phyloP scores from a whole-genome alignment of 2,797 vertebrate genomes.

The Lerista edwardsae region DNA sequence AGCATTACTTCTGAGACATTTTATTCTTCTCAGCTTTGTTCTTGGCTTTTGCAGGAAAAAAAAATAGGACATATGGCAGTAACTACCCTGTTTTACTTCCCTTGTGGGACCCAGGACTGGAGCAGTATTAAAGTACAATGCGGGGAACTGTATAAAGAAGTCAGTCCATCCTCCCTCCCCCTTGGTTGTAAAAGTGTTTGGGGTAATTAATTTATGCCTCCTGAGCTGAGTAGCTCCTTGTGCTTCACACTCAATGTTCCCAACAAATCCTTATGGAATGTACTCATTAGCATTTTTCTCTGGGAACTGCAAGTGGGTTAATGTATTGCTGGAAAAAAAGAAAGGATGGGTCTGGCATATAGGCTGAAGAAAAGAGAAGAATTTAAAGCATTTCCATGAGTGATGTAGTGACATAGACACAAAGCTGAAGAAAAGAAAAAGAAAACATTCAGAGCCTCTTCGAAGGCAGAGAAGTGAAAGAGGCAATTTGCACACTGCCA shows the following conservation, averaged over 20 bases:
- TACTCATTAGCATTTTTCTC: constrained; percentile 29
- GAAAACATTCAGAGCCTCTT: neutral
- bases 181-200: constrained; percentile 17
- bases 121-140: constrained; percentile 48
- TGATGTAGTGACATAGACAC: neutral
- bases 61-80: constrained; percentile 13
- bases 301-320: neutral
- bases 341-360: neutral
- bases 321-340: neutral
- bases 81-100: constrained; percentile 33
- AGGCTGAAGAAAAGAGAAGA: neutral
- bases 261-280: constrained; percentile 32
- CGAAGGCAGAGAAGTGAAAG: neutral
- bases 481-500: neutral
- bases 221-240: constrained; percentile 44
- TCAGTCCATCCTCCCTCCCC: constrained; percentile 24
- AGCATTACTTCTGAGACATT: constrained; percentile 40
- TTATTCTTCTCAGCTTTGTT: constrained; percentile 7
- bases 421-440: neutral
- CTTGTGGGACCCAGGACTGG: constrained; percentile 37
- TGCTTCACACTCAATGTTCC: constrained; percentile 36
- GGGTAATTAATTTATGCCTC: constrained; percentile 52
- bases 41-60: constrained; percentile 30
- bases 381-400: neutral
- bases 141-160: constrained; percentile 28